Conservation (phyloP, 2,888 invertebrate species). For the Dichetophora obliterata region DNA sequence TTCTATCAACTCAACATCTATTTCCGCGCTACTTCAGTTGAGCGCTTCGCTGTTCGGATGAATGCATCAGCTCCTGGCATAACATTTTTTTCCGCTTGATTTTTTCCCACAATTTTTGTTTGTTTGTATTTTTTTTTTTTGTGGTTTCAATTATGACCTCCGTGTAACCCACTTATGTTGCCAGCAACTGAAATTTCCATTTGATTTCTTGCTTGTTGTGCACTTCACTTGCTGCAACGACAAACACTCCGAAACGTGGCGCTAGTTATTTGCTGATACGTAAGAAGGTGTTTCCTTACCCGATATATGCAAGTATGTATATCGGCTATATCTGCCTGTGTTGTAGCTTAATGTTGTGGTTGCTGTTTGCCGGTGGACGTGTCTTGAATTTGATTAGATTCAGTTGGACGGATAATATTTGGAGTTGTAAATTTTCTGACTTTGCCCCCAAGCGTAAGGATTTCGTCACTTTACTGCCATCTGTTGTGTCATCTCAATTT, state of each 20-base stretch:
- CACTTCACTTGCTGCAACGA: not conserved
- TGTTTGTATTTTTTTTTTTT: not conserved
- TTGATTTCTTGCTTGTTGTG: not conserved
- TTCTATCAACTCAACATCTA: too few species aligned
- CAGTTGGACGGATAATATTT: not conserved
- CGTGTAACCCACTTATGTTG: slow-evolving; percentile 5
- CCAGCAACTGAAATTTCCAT: slow-evolving; percentile 1
- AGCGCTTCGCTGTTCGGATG: too few species aligned
- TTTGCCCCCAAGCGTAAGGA: slow-evolving; percentile 1
- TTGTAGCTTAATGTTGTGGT: slow-evolving; percentile 1
- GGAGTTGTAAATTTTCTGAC: not conserved
- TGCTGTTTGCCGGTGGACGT: not conserved
- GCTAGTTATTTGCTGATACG: not conserved
- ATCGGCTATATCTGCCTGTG: not conserved
- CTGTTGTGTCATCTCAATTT: too few species aligned
- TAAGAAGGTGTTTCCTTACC: not conserved
- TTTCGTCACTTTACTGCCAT: not conserved
- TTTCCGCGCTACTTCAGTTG: too few species aligned
- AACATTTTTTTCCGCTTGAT: not conserved
- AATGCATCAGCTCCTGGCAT: not conserved
- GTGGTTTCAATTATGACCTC: slow-evolving; percentile 13
- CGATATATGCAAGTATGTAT: not conserved
- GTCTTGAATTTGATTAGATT: not conserved
- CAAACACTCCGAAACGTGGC: slow-evolving; percentile 7
- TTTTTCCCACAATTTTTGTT: not conserved